These are phyloP conservation scores for Amblyopsis hoosieri DNA, from an alignment of 2,797 vertebrate genomes.

Conservation along the genomic window DNA sequence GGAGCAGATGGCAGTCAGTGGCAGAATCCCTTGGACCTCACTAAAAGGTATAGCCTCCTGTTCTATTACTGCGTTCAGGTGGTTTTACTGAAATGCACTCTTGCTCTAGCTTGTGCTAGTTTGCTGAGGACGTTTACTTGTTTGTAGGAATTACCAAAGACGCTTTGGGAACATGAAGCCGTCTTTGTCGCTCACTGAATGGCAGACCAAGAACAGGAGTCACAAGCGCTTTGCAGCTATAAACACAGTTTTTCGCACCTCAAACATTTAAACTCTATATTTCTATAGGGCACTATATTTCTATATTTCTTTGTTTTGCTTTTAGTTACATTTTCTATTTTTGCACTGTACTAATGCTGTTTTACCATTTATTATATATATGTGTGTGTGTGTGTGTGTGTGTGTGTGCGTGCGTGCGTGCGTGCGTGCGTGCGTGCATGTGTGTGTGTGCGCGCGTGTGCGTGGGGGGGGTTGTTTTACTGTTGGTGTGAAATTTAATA, in stretches of 20 bases:
- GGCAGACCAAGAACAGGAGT: slow-evolving; percentile 58
- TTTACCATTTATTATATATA: too few species aligned
- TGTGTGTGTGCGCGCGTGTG: background rate
- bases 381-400: too few species aligned
- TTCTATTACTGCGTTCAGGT: background rate
- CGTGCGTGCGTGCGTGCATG: too few species aligned
- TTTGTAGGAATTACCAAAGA: slow-evolving; percentile 75
- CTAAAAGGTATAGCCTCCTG: slow-evolving; percentile 65
- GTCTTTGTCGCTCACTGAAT: slow-evolving; percentile 58
- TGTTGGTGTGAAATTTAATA: background rate
- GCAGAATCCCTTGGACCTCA: slow-evolving; percentile 82
- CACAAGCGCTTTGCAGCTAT: slow-evolving; percentile 68
- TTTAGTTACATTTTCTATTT: too few species aligned
- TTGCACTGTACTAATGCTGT: too few species aligned
- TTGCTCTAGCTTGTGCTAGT: background rate
- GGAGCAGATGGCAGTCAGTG: slow-evolving; percentile 41
- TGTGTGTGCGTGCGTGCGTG: too few species aligned
- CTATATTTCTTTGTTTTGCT: too few species aligned
- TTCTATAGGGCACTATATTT: too few species aligned
- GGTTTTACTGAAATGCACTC: background rate
- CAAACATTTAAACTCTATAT: background rate
- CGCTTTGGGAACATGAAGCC: slow-evolving; percentile 21
- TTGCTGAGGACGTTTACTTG: background rate
- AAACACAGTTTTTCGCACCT: slow-evolving; percentile 56
- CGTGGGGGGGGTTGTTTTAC: background rate